phyloP scores from a whole-genome alignment of 2,888 invertebrate species.

The Acleris literana region DNA sequence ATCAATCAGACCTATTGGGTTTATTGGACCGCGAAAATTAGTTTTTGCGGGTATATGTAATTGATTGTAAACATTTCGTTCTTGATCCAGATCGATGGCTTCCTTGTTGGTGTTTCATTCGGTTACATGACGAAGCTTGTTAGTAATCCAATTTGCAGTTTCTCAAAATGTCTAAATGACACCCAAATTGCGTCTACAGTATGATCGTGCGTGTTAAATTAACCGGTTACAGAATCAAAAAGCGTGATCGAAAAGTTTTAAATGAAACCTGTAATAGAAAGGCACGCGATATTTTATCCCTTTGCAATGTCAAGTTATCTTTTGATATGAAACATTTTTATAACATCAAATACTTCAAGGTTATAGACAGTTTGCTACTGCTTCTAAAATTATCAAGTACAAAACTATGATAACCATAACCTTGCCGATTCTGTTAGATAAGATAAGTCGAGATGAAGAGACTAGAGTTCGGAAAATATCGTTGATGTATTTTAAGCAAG shows the following conservation, averaged over 20 bases:
- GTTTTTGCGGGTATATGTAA: constrained; percentile 12
- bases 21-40: constrained; percentile 9
- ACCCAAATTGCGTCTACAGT: constrained; percentile 28
- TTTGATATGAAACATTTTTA: background rate
- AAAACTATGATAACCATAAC: constrained; percentile 45
- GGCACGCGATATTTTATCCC: constrained; percentile 51
- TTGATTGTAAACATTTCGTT: constrained; percentile 15
- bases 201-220: constrained; percentile 33
- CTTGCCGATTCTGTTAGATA: constrained; percentile 44
- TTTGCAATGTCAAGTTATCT: background rate
- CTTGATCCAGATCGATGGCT: constrained; percentile 14
- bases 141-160: constrained; percentile 20
- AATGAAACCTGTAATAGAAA: constrained; percentile 57
- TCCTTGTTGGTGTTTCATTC: constrained; percentile 4
- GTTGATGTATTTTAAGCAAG: background rate
- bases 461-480: constrained; percentile 8
- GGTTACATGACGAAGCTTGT: constrained; percentile 1
- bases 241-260: constrained; percentile 51
- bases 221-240: constrained; percentile 34
- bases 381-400: background rate
- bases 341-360: constrained; percentile 2
- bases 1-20: background rate
- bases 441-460: constrained; percentile 37
- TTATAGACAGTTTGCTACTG: background rate
- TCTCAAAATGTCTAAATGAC: constrained; percentile 20